Percentiles rank a stretch among this genome's conserved stretches.
phyloP scores from a whole-genome alignment of 2,888 invertebrate genomes.

The Meteorus cinctellus region DNA sequence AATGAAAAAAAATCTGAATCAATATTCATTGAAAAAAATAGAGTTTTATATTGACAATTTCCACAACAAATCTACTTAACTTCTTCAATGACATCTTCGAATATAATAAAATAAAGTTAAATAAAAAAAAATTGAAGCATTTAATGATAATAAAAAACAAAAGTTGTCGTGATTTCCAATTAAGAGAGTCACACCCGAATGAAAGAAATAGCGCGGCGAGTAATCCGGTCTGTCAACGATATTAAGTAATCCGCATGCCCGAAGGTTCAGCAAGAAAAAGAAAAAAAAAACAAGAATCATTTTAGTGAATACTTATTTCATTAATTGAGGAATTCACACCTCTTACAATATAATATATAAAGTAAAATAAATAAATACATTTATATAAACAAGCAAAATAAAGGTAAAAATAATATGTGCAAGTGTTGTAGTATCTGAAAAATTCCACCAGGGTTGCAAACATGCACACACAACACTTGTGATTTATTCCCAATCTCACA shows the following conservation, averaged over 20 bases:
- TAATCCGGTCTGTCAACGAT: conserved; percentile 33
- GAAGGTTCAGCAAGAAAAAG: conserved; percentile 29
- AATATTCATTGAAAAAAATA: too few species aligned
- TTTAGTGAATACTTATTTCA: conserved; percentile 15
- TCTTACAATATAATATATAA: conserved; percentile 14
- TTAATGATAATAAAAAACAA: conserved; percentile 19
- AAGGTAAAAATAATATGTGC: neutral
- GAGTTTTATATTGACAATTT: too few species aligned
- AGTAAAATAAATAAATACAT: conserved; percentile 2
- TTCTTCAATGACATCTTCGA: too few species aligned
- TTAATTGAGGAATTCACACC: conserved; percentile 47
- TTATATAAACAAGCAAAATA: neutral
- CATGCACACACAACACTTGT: neutral
- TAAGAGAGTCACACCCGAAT: conserved; percentile 48
- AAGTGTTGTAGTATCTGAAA: neutral
- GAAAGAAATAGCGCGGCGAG: conserved; percentile 27
- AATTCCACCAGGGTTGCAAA: neutral
- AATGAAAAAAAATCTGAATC: too few species aligned
- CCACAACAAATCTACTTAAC: too few species aligned
- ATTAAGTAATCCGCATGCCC: conserved; percentile 40
- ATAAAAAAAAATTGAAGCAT: conserved; percentile 25
- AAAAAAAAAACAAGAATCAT: neutral
- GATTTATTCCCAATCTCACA: neutral
- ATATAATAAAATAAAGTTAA: conserved; percentile 36
- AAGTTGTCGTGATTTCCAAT: conserved; percentile 41